These are phyloP conservation scores for Cydia strobilella DNA, from an alignment of 1,140 invertebrate species.

Conservation along the genomic window DNA sequence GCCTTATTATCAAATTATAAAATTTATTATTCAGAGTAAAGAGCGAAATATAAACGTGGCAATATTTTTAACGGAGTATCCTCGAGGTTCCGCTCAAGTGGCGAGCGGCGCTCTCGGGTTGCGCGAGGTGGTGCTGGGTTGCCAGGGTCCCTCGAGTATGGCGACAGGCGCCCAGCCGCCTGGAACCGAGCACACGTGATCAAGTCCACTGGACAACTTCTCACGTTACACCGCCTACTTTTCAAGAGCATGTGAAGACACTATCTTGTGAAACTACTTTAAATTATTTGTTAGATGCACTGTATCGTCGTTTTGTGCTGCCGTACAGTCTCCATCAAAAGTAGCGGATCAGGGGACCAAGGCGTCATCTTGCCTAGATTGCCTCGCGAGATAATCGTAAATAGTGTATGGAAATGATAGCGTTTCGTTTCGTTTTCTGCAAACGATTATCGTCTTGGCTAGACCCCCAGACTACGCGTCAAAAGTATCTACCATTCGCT, in stretches of 20 bases:
- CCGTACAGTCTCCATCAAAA: too few relatives aligned
- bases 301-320: neutral
- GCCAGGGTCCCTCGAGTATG: slow-evolving; percentile 49
- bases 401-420: too few relatives aligned
- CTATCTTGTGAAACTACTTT: neutral
- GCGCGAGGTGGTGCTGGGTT: slow-evolving; percentile 24
- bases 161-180: slow-evolving; percentile 46
- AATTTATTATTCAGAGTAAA: too few relatives aligned
- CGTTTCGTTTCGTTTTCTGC: too few relatives aligned
- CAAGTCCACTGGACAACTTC: slow-evolving; percentile 54
- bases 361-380: too few relatives aligned
- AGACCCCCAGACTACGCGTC: too few relatives aligned
- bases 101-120: slow-evolving; percentile 37
- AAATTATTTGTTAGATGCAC: neutral
- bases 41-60: neutral
- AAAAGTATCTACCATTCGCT: too few relatives aligned
- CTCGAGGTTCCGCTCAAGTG: slow-evolving; percentile 37
- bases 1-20: neutral
- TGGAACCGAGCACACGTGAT: slow-evolving; percentile 52
- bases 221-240: slow-evolving; percentile 43
- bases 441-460: too few relatives aligned
- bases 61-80: neutral
- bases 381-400: too few relatives aligned
- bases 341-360: too few relatives aligned
- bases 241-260: slow-evolving; percentile 2